phyloP scores from a whole-genome alignment of 1,140 invertebrate genomes.

The Diprion similis region DNA sequence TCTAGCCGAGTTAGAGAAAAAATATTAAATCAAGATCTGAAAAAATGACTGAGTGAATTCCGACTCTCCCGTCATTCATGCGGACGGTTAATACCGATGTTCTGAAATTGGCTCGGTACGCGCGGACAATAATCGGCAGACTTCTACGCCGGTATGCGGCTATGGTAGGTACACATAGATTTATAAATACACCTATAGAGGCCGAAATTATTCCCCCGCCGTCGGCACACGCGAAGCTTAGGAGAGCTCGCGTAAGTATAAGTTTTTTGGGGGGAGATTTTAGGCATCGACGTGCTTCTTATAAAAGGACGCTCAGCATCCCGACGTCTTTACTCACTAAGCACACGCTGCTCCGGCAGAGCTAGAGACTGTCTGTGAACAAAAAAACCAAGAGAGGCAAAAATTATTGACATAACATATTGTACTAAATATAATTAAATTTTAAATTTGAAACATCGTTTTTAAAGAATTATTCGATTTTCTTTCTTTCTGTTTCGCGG shows the following conservation, averaged over 20 bases:
- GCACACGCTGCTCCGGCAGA: conserved; percentile 30
- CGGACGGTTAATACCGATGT: background rate
- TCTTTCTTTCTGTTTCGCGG: too few relatives aligned
- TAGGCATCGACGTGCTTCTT: conserved; percentile 43
- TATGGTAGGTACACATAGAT: too few relatives aligned
- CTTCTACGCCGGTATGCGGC: background rate
- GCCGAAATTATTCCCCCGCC: background rate
- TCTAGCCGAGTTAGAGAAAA: too few relatives aligned
- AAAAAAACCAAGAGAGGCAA: conserved; percentile 13
- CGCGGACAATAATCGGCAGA: background rate
- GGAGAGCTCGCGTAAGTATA: background rate
- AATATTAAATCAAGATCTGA: too few relatives aligned
- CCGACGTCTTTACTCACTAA: conserved; percentile 45
- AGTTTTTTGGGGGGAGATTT: conserved; percentile 36
- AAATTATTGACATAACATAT: conserved; percentile 24
- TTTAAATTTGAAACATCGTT: too few relatives aligned
- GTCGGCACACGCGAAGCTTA: background rate
- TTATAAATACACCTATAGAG: background rate
- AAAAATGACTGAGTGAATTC: background rate
- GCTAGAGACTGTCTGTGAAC: conserved; percentile 7
- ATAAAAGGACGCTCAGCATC: conserved; percentile 52
- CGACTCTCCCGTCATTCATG: background rate
- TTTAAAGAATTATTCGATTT: too few relatives aligned
- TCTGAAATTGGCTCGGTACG: background rate
- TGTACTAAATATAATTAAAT: conserved; percentile 11